A percentile compares a stretch with the other conserved stretches of the same genome.
phyloP scores from a whole-genome alignment of 2,113 vertebrate genomes.

The Anseranas semipalmata region DNA sequence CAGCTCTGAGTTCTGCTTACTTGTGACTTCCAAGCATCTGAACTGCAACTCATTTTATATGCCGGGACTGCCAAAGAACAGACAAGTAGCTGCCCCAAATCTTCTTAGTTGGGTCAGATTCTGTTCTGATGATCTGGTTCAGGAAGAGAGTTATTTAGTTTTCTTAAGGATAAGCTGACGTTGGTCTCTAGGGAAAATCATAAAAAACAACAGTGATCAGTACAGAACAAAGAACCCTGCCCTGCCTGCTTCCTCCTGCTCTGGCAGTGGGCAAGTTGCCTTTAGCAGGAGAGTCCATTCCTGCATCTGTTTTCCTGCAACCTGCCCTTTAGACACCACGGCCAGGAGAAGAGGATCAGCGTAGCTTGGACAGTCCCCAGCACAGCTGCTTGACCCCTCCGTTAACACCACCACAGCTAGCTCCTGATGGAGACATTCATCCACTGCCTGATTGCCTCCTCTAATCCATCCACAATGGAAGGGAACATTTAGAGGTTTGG shows the following conservation, averaged over 20 bases:
- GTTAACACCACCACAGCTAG: background rate
- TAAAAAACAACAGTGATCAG: background rate
- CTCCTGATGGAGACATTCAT: background rate
- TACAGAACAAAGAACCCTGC: background rate
- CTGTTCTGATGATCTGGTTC: background rate
- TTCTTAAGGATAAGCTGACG: background rate
- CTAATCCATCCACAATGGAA: background rate
- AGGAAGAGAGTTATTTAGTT: background rate
- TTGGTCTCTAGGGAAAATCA: background rate
- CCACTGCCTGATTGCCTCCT: background rate
- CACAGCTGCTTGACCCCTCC: background rate
- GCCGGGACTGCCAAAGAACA: background rate
- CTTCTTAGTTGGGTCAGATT: background rate
- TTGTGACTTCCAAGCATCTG: background rate
- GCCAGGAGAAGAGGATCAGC: background rate
- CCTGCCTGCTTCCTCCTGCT: background rate
- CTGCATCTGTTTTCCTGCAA: background rate
- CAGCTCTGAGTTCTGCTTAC: rapidly evolving
- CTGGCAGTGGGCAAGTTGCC: background rate
- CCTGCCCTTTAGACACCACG: background rate
- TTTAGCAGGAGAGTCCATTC: background rate
- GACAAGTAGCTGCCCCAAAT: background rate
- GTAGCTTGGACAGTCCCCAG: background rate
- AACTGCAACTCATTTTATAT: background rate
- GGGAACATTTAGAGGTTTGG: background rate